phyloP scores from a whole-genome alignment of 2,888 invertebrate species.

The Leistus spinibarbis region DNA sequence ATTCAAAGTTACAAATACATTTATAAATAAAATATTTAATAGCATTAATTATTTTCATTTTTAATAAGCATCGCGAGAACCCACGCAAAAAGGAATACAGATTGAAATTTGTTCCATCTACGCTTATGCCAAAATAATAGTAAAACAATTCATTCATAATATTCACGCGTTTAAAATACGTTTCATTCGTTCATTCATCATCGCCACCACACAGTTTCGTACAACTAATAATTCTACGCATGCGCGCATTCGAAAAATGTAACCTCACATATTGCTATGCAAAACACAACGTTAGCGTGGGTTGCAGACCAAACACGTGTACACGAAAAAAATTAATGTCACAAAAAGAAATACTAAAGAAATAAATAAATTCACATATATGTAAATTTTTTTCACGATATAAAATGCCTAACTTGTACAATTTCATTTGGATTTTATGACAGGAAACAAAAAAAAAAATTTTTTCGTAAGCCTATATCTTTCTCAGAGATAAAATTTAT shows the following conservation, averaged over 20 bases:
- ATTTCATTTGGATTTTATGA: not conserved
- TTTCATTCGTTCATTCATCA: not conserved
- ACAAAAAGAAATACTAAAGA: not conserved
- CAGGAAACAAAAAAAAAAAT: not conserved
- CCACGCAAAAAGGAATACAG: not conserved
- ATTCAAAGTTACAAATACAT: too few species aligned
- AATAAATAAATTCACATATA: not conserved
- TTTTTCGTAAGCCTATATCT: not conserved
- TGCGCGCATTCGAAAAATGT: not conserved
- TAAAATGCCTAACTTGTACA: not conserved
- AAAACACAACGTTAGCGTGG: constrained; percentile 18
- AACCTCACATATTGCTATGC: constrained; percentile 36
- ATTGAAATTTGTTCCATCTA: not conserved
- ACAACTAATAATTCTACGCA: not conserved
- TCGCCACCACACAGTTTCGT: not conserved
- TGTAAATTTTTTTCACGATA: not conserved
- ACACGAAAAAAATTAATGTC: not conserved
- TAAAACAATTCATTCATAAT: not conserved
- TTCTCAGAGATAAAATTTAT: not conserved
- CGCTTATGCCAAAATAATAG: not conserved
- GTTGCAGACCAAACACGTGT: constrained; percentile 23
- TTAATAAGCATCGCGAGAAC: not conserved
- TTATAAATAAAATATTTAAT: too few species aligned
- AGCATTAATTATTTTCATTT: too few species aligned
- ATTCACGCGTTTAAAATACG: not conserved